Conservation (phyloP, 1,140 invertebrate species). For the Drosophila nannoptera region DNA sequence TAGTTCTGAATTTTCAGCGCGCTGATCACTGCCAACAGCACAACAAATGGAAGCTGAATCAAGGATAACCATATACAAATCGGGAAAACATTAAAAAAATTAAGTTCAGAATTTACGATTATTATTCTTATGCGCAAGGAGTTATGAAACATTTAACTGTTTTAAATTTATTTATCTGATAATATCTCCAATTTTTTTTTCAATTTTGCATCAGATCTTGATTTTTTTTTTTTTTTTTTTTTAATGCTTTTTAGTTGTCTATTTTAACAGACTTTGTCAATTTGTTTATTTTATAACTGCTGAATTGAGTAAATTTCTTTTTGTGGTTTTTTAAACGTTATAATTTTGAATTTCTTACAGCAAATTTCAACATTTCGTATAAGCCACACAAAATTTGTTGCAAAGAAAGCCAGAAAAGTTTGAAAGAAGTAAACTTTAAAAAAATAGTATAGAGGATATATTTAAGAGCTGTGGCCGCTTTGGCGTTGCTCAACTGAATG, state of each 20-base stretch:
- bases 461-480: slow-evolving; percentile 45
- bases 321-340: slow-evolving; percentile 5
- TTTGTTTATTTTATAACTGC: no score
- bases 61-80: slow-evolving; percentile 1
- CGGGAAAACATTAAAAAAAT: not conserved
- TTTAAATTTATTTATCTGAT: no score
- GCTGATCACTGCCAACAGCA: slow-evolving; percentile 43
- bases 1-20: slow-evolving; percentile 72
- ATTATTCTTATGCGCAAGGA: no score
- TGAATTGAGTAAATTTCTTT: no score
- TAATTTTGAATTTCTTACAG: slow-evolving; percentile 56
- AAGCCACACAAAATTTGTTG: slow-evolving; percentile 25
- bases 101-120: no score
- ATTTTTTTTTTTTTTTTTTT: slow-evolving; percentile 8
- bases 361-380: slow-evolving; percentile 67
- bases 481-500: slow-evolving; percentile 64
- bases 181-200: no score
- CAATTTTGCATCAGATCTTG: not conserved
- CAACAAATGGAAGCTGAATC: slow-evolving; percentile 58
- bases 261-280: no score
- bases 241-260: not conserved
- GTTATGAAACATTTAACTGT: no score
- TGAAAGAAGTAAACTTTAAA: slow-evolving; percentile 1
- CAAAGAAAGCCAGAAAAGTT: not conserved
- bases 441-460: not conserved